Conservation (phyloP, 2,797 vertebrate species). For the Tachyglossus aculeatus region DNA sequence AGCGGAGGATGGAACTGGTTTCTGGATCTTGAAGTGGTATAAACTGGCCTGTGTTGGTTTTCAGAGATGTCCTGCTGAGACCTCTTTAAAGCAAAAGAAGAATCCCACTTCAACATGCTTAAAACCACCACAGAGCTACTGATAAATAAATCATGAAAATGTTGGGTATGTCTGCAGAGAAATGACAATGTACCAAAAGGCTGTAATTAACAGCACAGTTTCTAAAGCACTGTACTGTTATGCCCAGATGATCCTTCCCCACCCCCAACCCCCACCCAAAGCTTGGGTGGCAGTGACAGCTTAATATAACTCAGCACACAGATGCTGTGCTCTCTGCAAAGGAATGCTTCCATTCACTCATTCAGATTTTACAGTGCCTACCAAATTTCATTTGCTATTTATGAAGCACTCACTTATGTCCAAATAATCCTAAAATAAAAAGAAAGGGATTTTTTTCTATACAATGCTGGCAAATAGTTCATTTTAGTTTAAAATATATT, state of each 20-base stretch:
- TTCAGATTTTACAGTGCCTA: neutral
- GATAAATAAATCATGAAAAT: neutral
- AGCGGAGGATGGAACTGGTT: too few relatives aligned
- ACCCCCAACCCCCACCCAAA: too few relatives aligned
- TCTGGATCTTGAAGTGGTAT: too few relatives aligned
- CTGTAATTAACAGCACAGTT: neutral
- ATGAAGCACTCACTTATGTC: conserved; percentile 29
- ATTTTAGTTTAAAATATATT: conserved; percentile 32
- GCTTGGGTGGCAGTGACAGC: too few relatives aligned
- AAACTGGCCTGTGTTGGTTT: too few relatives aligned
- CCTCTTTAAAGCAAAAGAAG: neutral
- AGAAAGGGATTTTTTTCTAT: conserved; percentile 6
- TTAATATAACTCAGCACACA: neutral
- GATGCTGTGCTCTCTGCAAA: neutral
- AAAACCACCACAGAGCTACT: neutral
- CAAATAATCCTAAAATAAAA: conserved; percentile 8
- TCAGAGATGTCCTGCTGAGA: too few relatives aligned
- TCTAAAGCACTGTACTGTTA: neutral
- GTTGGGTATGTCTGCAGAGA: neutral
- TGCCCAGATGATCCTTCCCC: neutral
- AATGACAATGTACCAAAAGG: neutral
- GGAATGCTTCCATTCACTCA: conserved; percentile 26
- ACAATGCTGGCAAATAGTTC: conserved; percentile 4
- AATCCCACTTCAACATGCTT: neutral
- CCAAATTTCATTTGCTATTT: conserved; percentile 3